Conservation (phyloP, 2,797 vertebrate species). For the Crenuchus spilurus region DNA sequence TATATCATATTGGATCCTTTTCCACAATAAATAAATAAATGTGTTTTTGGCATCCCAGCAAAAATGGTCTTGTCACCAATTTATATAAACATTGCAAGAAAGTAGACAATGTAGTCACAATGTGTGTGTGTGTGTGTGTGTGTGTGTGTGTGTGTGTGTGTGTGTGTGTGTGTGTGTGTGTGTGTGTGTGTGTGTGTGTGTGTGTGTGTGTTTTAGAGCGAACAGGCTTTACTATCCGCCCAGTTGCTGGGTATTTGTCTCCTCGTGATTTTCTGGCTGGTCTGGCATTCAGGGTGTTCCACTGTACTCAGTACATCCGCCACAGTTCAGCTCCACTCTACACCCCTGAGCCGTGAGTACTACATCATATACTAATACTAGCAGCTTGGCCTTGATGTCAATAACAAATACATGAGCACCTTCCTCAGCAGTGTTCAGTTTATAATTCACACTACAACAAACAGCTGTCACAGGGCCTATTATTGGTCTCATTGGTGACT, state of each 20-base stretch:
- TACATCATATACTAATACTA: background rate
- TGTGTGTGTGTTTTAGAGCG: slow-evolving; percentile 78
- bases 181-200: slow-evolving; percentile 10
- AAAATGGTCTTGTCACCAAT: too few relatives aligned
- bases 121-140: too few relatives aligned
- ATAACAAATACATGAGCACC: background rate
- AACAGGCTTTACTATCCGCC: slow-evolving; percentile 93
- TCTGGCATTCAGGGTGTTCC: slow-evolving; percentile 96
- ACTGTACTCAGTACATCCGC: slow-evolving; percentile 97
- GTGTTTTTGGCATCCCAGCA: too few relatives aligned
- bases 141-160: too few relatives aligned
- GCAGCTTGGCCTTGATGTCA: background rate
- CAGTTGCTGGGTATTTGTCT: slow-evolving; percentile 94
- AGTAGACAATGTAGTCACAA: too few relatives aligned
- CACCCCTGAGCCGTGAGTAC: slow-evolving; percentile 94
- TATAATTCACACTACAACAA: background rate
- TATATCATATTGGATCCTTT: too few relatives aligned
- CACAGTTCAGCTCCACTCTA: slow-evolving; percentile 97
- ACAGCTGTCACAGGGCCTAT: background rate
- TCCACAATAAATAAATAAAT: too few relatives aligned
- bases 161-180: too few relatives aligned
- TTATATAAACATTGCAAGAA: too few relatives aligned
- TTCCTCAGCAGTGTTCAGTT: background rate
- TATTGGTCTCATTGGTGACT: background rate
- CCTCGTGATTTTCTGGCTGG: slow-evolving; percentile 97